Evolutionary conservation across 2,888 invertebrate species (phyloP), one percentile per base, ranked within the genome.

Genomic region (Synanthedon andrenaeformis): DNA sequence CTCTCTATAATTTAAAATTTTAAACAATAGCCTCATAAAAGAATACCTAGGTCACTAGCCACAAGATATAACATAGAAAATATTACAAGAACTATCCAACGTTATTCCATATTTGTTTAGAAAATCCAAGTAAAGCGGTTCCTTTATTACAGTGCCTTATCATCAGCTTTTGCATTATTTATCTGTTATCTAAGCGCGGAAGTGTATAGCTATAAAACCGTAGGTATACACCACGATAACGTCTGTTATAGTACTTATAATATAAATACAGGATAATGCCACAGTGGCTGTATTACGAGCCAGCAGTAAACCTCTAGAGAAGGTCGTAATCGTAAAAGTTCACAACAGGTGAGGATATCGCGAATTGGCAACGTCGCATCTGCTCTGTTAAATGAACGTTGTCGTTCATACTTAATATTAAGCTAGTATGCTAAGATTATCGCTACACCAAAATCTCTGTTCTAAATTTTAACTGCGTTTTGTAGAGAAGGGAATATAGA

Each of bases 271-370:
- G 49, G 49, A 49, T 49, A 49, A 49, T 49, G 49, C 49, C 49
- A 23, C 49, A 49, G 49, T 49, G 49, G 13, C 45, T 49, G 55
- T 57, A 58, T 59, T 55, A 57, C 53, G 57, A 55, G 48, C 42
- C 19, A 55, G 48, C 42, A 19, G 57, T 62, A 61, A 63, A 61
- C 56, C 57, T 53, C 45, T 56, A 35, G 51, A 52, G 49, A 49
- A 51, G 52, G 55, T 54, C 59, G 56, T 62, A 62, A 62, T 55
- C 64, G 59, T 69, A 70, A 72, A 72, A 69, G 58, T 69, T 66
- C 65, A 68, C 69, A 72, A 71, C 74, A 74, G 71, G 74, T 71
- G 68, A 57, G 62, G 61, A 51, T 51, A 41, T 51, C 41, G 52
- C 41, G 11, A 42, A 52, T 12, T 19, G 52, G 42, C 52, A 52